These are phyloP conservation scores for Oscheius sp. DNA, from an alignment of 2,888 invertebrate species.

Conservation along the genomic window DNA sequence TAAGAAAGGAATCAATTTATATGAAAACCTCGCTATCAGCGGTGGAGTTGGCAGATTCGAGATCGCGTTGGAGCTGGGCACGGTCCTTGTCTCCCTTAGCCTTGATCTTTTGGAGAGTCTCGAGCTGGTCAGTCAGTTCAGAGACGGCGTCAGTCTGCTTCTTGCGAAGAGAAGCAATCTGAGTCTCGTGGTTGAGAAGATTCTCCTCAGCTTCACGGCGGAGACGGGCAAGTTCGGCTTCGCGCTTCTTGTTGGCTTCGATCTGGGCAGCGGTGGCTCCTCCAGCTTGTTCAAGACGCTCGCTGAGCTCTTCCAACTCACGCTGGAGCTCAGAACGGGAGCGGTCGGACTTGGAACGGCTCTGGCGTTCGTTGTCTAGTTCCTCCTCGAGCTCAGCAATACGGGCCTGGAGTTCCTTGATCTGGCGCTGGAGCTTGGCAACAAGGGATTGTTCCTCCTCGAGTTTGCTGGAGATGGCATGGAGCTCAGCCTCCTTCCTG, in stretches of 20 bases:
- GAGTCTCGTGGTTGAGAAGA: conserved; percentile 98
- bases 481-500: conserved; percentile 95
- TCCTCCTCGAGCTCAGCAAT: conserved; percentile 98
- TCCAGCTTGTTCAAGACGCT: conserved; percentile 91
- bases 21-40: conserved; percentile 79
- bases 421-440: conserved; percentile 77
- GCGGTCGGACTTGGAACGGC: conserved; percentile 83
- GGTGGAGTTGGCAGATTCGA: conserved; percentile 95
- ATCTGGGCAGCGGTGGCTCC: conserved; percentile 96
- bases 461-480: conserved; percentile 91
- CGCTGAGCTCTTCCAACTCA: conserved; percentile 93
- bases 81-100: conserved; percentile 93
- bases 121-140: conserved; percentile 99
- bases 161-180: conserved; percentile 95
- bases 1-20: not conserved
- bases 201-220: conserved; percentile 84
- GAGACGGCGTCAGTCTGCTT: conserved; percentile 90
- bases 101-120: conserved; percentile 99
- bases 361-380: conserved; percentile 87
- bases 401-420: conserved; percentile 71
- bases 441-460: conserved; percentile 98
- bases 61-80: conserved; percentile 93
- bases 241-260: conserved; percentile 98
- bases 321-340: conserved; percentile 91
- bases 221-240: conserved; percentile 95